A percentile compares a stretch with the other conserved stretches of the same genome.
These are phyloP conservation scores for Ivindomyrus marchei DNA, from an alignment of 2,113 vertebrate genomes.

Conservation along the genomic window DNA sequence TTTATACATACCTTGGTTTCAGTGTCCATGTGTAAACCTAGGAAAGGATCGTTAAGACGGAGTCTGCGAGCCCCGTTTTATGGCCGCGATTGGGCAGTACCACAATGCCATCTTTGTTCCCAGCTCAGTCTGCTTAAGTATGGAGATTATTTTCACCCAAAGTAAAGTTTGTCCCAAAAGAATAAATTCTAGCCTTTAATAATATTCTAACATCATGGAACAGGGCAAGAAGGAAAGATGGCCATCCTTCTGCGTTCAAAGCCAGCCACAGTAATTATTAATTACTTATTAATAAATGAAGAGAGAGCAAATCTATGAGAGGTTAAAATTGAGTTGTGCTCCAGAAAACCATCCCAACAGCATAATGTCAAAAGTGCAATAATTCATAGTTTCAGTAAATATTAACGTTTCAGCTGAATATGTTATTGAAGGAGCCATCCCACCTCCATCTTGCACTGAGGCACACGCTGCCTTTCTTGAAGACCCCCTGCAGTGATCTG, in stretches of 20 bases:
- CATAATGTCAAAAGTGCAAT: background rate
- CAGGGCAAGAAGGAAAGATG: background rate
- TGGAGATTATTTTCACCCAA: conserved; percentile 39
- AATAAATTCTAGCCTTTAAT: conserved; percentile 13
- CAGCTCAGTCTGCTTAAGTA: conserved; percentile 23
- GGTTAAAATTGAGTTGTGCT: background rate
- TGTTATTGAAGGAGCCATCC: background rate
- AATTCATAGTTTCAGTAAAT: conserved; percentile 18
- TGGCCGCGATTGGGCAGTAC: conserved; percentile 36
- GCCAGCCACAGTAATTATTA: background rate
- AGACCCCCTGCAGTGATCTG: background rate
- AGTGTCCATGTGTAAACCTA: conserved; percentile 33
- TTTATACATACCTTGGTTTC: conserved; percentile 24
- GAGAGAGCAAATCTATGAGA: background rate
- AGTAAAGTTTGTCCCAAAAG: conserved; percentile 19
- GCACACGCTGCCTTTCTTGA: background rate
- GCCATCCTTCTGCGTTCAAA: background rate
- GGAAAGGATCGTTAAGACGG: conserved; percentile 11
- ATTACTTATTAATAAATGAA: background rate
- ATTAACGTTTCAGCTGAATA: conserved; percentile 8
- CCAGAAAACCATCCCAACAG: background rate
- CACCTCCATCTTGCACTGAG: background rate
- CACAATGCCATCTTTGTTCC: conserved; percentile 53
- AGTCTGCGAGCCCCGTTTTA: conserved; percentile 40
- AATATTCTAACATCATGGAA: background rate